Evolutionary conservation across 2,888 invertebrate genomes (phyloP).

Genomic region (Portevinia maculata): DNA sequence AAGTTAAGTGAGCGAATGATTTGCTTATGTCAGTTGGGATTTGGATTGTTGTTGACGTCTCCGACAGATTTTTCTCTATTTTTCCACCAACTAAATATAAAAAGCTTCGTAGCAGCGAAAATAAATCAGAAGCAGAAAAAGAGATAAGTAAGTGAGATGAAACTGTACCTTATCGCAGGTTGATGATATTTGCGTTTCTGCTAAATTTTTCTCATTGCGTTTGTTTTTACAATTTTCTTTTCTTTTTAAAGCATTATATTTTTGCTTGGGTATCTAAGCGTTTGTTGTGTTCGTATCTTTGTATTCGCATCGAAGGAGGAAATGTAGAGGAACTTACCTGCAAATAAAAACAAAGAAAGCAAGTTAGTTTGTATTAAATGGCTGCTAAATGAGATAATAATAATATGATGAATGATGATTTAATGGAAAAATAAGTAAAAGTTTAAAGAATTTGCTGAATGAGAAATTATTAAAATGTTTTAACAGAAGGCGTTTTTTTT

Average conservation of each 20-base stretch:
- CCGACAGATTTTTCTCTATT: not conserved
- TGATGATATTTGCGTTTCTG: conserved; percentile 47
- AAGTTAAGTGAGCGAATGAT: conserved; percentile 47
- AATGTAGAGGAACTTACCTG: conserved; percentile 62
- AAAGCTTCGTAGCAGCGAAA: not conserved
- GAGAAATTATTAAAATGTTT: not conserved
- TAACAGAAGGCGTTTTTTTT: not conserved
- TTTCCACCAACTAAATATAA: not conserved
- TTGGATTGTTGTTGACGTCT: conserved; percentile 6
- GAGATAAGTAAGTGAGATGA: conserved; percentile 37
- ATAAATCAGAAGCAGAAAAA: not conserved
- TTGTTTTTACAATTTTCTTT: conserved; percentile 42
- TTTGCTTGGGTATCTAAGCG: conserved; percentile 34
- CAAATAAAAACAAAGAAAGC: conserved; percentile 38
- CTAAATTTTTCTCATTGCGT: conserved; percentile 61
- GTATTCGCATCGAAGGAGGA: conserved; percentile 31
- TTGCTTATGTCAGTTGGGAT: conserved; percentile 45
- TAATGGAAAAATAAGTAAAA: conserved; percentile 2
- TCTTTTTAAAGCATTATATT: conserved; percentile 2
- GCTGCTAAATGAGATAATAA: conserved; percentile 8
- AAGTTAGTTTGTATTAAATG: conserved; percentile 14
- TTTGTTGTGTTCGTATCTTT: conserved; percentile 32
- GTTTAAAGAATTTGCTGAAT: not conserved
- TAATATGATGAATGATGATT: not conserved
- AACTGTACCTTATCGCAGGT: conserved; percentile 44